Evolutionary conservation across 2,888 invertebrate genomes (phyloP).

Genomic region (Chrysodeixis includens): DNA sequence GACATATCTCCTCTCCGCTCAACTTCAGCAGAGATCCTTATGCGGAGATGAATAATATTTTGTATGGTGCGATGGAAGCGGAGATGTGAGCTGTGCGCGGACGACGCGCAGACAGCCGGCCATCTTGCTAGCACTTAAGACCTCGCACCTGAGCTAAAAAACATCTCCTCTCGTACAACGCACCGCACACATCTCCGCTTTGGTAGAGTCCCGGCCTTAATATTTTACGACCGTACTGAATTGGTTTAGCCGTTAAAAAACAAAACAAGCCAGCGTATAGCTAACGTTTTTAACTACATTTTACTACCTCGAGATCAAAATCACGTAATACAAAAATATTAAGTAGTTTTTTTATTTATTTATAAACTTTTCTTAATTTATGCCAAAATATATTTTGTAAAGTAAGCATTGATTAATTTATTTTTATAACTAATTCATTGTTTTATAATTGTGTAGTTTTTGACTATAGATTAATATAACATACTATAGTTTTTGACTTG

Average conservation of each 20-base stretch:
- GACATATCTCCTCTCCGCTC: too few relatives aligned
- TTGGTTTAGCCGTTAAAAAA: conserved; percentile 31
- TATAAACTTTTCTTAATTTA: conserved; percentile 37
- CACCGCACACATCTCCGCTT: too few relatives aligned
- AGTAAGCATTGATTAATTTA: conserved; percentile 2
- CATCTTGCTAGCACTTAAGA: too few relatives aligned
- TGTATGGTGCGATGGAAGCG: too few relatives aligned
- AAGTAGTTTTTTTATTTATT: conserved; percentile 62
- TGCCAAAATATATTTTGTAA: conserved; percentile 27
- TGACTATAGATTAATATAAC: neutral
- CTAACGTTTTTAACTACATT: conserved; percentile 18
- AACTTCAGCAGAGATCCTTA: too few relatives aligned
- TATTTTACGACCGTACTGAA: conserved; percentile 8
- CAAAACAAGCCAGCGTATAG: conserved; percentile 27
- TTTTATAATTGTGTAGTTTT: neutral
- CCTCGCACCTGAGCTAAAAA: too few relatives aligned
- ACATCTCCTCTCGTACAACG: too few relatives aligned
- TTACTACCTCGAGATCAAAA: conserved; percentile 62
- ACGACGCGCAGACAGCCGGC: too few relatives aligned
- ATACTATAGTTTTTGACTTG: neutral
- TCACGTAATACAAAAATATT: conserved; percentile 65
- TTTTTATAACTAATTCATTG: conserved; percentile 6
- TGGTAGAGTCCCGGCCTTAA: too few relatives aligned
- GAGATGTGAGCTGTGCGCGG: too few relatives aligned
- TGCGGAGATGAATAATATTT: too few relatives aligned